Evolutionary conservation across 2,113 vertebrate genomes (phyloP), one percentile per base, ranked within the genome.

Genomic region (Pristiophorus japonicus): DNA sequence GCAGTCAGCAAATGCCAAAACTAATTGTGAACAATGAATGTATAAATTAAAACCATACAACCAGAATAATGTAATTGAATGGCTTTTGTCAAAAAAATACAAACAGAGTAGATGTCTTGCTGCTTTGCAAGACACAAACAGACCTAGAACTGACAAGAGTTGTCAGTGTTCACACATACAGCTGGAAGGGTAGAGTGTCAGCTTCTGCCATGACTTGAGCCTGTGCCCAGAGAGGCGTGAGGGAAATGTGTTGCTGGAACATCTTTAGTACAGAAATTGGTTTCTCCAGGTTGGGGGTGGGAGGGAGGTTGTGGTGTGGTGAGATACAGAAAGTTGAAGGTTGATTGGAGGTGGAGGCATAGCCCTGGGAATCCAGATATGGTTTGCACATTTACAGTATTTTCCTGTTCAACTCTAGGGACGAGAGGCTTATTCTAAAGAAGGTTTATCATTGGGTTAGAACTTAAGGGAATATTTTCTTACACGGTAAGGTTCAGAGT

Each of bases 201-300:
- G 42, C 45, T 70, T 27, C 93, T 34, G 66, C 65, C 30, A 47
- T 70, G 63, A 70, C 45, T 73, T 94, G 4, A 94, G 66, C 66
- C 45, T 6, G 18, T 73, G 93, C 65, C 42, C 24, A 47, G 42
- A 91, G 55, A 94, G 11, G 59, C 16, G 66, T 10, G 66, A 73
- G 93, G 73, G 62, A 20, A 81, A 91, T 91, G 87, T 18, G 34
- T n/a, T 91, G 55, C 55, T 62, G 16, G 88, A 90, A 90, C 87
- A 90, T 59, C 51, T 90, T 90, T 34, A n/a, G 34, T 42, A 38
- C 51, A 59, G 85, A 55, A 81, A 81, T 45, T 34, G 30, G 1
- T 70, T 70, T 51, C 27, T 70, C 14, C n/a, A 38, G 38, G 66
- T 66, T 11, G 30, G n/a, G 18, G n/a, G 24, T 11, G 14, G 45